These are phyloP conservation scores for Myotis davidii DNA, from an alignment of 2,113 vertebrate genomes.

Conservation along the genomic window DNA sequence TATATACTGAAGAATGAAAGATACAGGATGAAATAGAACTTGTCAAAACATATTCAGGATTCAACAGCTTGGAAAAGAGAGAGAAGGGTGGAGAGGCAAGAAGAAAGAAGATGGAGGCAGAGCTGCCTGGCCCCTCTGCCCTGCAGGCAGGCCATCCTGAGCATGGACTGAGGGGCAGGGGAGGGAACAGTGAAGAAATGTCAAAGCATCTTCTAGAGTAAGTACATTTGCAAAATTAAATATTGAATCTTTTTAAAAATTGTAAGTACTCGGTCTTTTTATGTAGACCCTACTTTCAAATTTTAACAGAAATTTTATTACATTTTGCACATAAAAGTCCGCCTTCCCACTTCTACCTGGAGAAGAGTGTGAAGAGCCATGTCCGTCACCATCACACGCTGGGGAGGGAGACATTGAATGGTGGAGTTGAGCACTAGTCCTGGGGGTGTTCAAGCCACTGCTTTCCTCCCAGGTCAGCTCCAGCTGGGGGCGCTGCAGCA, in stretches of 20 bases:
- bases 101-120: not conserved
- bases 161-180: too few relatives aligned
- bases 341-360: not conserved
- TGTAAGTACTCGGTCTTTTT: not conserved
- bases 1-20: not conserved
- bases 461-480: not conserved
- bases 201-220: not conserved
- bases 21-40: not conserved
- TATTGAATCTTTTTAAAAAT: not conserved
- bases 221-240: not conserved
- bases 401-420: not conserved
- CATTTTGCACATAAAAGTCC: not conserved
- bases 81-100: not conserved
- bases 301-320: not conserved
- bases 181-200: not conserved
- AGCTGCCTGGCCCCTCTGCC: too few relatives aligned
- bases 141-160: not conserved
- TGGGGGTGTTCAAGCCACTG: not conserved
- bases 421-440: not conserved
- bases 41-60: not conserved
- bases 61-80: not conserved
- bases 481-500: not conserved
- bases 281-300: not conserved
- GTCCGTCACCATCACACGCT: too few relatives aligned
- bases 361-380: not conserved